Base-by-base conservation (phyloP, 2,797 vertebrate genomes). In the Chelon labrosus region DNA sequence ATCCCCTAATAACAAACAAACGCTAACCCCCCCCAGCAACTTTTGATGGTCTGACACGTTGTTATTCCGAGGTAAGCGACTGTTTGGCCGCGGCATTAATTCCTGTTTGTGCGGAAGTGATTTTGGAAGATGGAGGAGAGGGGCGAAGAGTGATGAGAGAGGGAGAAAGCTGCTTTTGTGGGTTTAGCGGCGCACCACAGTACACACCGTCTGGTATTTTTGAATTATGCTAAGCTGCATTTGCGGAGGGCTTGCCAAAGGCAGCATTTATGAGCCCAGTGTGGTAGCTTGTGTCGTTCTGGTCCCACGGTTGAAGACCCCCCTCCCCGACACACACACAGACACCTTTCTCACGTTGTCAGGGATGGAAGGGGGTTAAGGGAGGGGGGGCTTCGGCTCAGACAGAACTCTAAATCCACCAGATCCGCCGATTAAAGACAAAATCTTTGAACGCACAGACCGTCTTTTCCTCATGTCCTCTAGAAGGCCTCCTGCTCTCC, bases 141-240 rank as follows among this genome's bases (percentile, higher is more conserved):
- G 73, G 75, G 66, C 65, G 70, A 63, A 63, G 63, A 65, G 80
- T 80, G 88, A 85, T 75, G 85, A 75, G 87, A 82, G 87, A 70
- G 65, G 68, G 83, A 90, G 87, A 92, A 91, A 89, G 91, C 89
- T 88, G 86, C 87, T 92, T 22, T 91, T 92, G 83, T 42, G 61
- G 90, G 75, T 93, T 94, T 91, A 91, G 79, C 73, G 14, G 78
- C 81, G 54, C 75, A 66, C 74, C 79, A 79, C 75, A 73, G 86
- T 67, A 86, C 75, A 84, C 77, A 78, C 80, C 62, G 89, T 90
- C 90, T 92, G 89, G 87, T 82, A 90, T 93, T 93, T 92, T 65
- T 90, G 89, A 92, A 91, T 91, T 87, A 91, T 90, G 76, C 80
- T 93, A 92, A 91, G 85, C 90, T 93, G 88, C 72, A 79, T 86